These are phyloP conservation scores for Huso huso DNA, from an alignment of 2,797 vertebrate species.

Conservation along the genomic window DNA sequence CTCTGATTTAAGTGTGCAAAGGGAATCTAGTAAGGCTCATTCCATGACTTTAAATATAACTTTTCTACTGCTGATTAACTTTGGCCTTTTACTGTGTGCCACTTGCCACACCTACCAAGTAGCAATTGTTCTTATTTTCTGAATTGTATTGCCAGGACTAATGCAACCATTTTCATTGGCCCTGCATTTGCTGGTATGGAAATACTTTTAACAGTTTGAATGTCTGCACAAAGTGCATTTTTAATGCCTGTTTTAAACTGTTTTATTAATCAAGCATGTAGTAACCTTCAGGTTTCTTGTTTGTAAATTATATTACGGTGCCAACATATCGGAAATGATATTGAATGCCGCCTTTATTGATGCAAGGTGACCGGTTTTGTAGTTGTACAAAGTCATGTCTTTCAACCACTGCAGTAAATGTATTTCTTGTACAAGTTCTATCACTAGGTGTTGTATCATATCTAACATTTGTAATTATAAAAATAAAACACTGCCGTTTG, in stretches of 20 bases:
- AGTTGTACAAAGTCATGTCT: constrained; percentile 63
- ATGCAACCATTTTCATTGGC: constrained; percentile 26
- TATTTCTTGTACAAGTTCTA: constrained; percentile 71
- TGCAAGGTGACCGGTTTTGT: constrained; percentile 46
- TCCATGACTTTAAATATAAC: constrained; percentile 15
- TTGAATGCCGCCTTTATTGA: constrained; percentile 51
- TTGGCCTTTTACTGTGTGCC: constrained; percentile 50
- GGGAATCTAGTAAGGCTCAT: constrained; percentile 25
- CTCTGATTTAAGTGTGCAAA: constrained; percentile 38
- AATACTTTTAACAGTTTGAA: constrained; percentile 58
- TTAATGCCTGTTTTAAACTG: constrained; percentile 60
- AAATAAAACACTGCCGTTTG: constrained; percentile 76
- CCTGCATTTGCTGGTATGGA: constrained; percentile 41
- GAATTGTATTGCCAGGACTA: constrained; percentile 27
- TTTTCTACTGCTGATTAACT: constrained; percentile 38
- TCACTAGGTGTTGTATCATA: constrained; percentile 72
- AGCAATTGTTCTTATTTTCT: constrained; percentile 26
- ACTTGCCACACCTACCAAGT: constrained; percentile 27
- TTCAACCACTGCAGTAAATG: constrained; percentile 74
- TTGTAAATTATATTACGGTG: constrained; percentile 58
- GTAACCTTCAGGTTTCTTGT: constrained; percentile 63
- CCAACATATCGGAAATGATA: constrained; percentile 51
- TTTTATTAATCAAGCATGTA: constrained; percentile 69
- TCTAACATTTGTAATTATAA: constrained; percentile 74
- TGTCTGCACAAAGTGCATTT: constrained; percentile 69